phyloP scores from a whole-genome alignment of 2,797 vertebrate species.

The Darevskia nairensis region DNA sequence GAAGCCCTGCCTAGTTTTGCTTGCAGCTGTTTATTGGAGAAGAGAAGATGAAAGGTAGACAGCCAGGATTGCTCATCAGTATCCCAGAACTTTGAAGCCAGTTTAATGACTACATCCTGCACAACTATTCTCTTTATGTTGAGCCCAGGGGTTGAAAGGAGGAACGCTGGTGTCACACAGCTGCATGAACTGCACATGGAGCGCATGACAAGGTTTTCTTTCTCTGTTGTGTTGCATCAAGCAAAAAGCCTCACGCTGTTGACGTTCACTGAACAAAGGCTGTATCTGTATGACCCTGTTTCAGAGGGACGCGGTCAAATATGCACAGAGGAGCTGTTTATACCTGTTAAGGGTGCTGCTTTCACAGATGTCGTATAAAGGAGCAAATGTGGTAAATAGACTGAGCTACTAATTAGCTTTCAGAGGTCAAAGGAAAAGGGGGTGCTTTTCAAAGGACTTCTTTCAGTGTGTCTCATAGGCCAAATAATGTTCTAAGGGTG shows the following conservation, averaged over 20 bases:
- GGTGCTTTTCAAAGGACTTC: neutral
- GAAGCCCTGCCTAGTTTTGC: conserved; percentile 12
- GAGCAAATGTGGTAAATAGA: neutral
- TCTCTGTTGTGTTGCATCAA: neutral
- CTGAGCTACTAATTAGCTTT: neutral
- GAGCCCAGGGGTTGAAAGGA: neutral
- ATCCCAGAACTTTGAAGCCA: conserved; percentile 7
- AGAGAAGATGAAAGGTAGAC: conserved; percentile 8
- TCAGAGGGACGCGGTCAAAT: neutral
- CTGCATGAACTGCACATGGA: neutral
- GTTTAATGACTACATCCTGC: conserved; percentile 9
- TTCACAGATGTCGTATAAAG: neutral
- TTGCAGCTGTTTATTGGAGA: conserved; percentile 5
- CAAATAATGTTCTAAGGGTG: neutral
- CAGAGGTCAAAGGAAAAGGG: neutral
- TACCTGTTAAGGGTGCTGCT: neutral
- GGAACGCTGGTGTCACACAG: neutral
- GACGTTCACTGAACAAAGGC: neutral
- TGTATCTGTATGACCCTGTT: neutral
- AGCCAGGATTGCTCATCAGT: conserved; percentile 7
- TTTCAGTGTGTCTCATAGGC: neutral
- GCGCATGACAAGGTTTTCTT: neutral
- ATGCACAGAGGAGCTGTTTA: neutral
- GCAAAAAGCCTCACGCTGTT: neutral
- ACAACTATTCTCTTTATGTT: neutral